Conservation (phyloP, 2,888 invertebrate species). For the Halictus ligatus region DNA sequence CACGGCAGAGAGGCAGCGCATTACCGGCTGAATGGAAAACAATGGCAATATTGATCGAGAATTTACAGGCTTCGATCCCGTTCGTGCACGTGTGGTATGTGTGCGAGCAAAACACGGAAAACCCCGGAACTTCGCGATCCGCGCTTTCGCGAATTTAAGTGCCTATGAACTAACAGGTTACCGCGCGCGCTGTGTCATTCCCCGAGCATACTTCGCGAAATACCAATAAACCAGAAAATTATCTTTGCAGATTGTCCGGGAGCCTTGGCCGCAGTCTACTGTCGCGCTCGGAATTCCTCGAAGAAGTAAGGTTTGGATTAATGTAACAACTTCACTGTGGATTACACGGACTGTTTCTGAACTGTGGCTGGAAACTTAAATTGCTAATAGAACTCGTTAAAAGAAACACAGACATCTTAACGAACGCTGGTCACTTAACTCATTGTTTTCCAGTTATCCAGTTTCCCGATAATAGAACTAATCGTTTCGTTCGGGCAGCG, state of each 20-base stretch:
- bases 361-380: slow-evolving; percentile 4
- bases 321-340: neutral
- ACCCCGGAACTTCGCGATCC: slow-evolving; percentile 22
- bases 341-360: neutral
- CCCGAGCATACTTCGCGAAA: slow-evolving; percentile 48
- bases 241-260: slow-evolving; percentile 36
- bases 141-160: slow-evolving; percentile 57
- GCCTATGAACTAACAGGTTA: slow-evolving; percentile 63
- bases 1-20: slow-evolving; percentile 46
- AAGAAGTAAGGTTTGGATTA: neutral
- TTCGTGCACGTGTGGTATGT: neutral
- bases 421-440: neutral
- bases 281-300: neutral
- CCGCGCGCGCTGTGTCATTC: slow-evolving; percentile 51
- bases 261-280: neutral
- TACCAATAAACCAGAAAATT: slow-evolving; percentile 45
- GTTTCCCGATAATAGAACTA: neutral
- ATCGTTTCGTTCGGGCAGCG: neutral
- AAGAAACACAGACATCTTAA: neutral
- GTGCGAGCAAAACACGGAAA: slow-evolving; percentile 26
- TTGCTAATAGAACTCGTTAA: neutral
- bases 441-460: neutral
- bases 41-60: slow-evolving; percentile 71
- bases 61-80: slow-evolving; percentile 63
- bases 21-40: slow-evolving; percentile 71